Percentiles rank a stretch among this genome's conserved stretches.
phyloP scores from a whole-genome alignment of 2,113 vertebrate genomes.

The Bolborhynchus lineola region DNA sequence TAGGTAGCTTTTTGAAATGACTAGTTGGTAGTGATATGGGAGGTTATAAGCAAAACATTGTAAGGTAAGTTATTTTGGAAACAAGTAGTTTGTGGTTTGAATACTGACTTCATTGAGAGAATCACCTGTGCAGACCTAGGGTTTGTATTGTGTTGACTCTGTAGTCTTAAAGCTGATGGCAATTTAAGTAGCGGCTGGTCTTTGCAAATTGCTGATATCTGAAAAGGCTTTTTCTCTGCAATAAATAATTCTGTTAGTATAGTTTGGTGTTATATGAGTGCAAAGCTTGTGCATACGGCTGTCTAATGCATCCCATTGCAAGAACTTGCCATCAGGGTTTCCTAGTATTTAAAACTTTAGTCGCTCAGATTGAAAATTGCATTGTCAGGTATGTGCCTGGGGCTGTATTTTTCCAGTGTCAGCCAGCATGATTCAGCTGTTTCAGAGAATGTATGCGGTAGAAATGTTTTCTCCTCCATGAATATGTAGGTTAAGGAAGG shows the following conservation, averaged over 20 bases:
- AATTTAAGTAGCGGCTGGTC: background rate
- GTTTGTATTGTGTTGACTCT: background rate
- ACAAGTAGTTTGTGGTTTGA: background rate
- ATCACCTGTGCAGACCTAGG: background rate
- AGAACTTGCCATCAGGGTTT: background rate
- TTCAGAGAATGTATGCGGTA: background rate
- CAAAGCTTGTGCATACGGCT: background rate
- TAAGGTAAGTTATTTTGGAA: background rate
- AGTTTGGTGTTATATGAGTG: background rate
- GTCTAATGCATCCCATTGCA: background rate
- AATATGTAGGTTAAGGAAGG: background rate
- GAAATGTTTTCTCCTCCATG: background rate
- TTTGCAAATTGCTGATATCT: background rate
- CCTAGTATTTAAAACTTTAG: background rate
- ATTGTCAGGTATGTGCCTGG: background rate
- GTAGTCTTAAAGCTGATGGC: background rate
- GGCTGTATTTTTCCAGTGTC: background rate
- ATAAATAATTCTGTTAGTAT: background rate
- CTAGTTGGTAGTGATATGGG: background rate
- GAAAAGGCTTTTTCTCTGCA: background rate
- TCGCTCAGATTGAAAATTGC: background rate
- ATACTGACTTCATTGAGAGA: background rate
- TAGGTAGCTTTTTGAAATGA: background rate
- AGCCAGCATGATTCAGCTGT: background rate
- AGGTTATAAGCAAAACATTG: background rate